Evolutionary conservation across 1,140 invertebrate species (phyloP).

Genomic region (Macrosteles quadrilineatus): DNA sequence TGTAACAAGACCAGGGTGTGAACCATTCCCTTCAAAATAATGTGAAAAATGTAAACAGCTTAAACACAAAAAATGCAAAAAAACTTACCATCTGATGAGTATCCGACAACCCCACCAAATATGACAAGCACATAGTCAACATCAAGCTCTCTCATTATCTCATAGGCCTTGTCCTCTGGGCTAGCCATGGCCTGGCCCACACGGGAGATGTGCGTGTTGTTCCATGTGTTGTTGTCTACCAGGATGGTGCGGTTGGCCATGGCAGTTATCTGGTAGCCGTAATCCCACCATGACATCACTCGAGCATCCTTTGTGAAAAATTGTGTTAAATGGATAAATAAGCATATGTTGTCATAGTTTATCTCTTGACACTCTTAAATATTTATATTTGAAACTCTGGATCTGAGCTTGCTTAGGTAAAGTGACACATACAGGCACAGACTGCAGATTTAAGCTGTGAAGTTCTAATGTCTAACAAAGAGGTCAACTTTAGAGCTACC

Average conservation of each 20-base stretch:
- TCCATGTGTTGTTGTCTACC: conserved; percentile 99
- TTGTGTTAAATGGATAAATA: conserved; percentile 44
- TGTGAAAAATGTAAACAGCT: too few relatives aligned
- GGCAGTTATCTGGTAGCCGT: conserved; percentile 98
- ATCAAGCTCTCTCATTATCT: conserved; percentile 96
- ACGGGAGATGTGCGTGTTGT: conserved; percentile 97
- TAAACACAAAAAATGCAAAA: too few relatives aligned
- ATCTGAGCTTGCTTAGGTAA: too few relatives aligned
- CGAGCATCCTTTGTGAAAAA: conserved; percentile 94
- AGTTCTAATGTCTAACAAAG: too few relatives aligned
- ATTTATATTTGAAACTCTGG: too few relatives aligned
- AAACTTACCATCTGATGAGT: conserved; percentile 95
- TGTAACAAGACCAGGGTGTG: too few relatives aligned
- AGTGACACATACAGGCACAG: too few relatives aligned
- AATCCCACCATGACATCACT: conserved; percentile 99
- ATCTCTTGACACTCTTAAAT: too few relatives aligned
- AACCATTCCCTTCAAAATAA: too few relatives aligned
- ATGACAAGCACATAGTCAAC: conserved; percentile 98
- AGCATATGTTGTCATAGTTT: too few relatives aligned
- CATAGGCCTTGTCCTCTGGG: conserved; percentile 93
- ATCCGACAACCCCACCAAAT: conserved; percentile 97
- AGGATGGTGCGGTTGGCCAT: conserved; percentile 98
- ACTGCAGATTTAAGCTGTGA: too few relatives aligned
- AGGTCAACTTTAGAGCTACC: too few relatives aligned
- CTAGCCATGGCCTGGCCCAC: conserved; percentile 98